Evolutionary conservation across 2,888 invertebrate genomes (phyloP).

Genomic region (Oasisia sp.): DNA sequence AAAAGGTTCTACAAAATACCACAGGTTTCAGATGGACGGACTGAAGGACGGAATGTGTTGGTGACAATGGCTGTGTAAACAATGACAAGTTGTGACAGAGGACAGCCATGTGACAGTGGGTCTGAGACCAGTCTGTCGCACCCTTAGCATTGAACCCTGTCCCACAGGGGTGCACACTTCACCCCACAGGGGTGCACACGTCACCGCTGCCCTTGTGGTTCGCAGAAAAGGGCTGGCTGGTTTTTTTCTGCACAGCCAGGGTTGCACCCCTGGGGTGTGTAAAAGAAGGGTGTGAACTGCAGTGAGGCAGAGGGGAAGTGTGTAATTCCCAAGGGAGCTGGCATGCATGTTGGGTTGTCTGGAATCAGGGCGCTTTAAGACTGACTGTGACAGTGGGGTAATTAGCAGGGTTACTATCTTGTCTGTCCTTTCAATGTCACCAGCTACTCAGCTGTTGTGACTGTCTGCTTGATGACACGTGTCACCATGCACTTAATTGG

Average conservation of each 20-base stretch:
- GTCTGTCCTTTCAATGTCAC: background rate
- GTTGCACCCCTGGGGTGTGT: constrained; percentile 5
- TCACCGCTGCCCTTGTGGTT: background rate
- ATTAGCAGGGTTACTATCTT: background rate
- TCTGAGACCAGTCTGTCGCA: background rate
- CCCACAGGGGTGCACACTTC: background rate
- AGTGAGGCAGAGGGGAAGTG: background rate
- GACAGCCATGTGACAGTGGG: background rate
- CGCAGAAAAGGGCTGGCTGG: background rate
- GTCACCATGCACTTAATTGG: background rate
- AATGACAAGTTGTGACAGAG: background rate
- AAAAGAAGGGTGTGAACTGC: constrained; percentile 12
- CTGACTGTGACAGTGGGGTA: background rate
- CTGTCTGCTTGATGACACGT: background rate
- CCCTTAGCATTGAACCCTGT: background rate
- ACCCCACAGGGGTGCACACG: background rate
- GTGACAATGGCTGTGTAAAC: constrained; percentile 4
- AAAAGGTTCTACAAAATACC: background rate
- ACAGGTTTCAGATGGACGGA: background rate
- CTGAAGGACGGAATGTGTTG: background rate
- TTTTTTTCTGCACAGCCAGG: constrained; percentile 8
- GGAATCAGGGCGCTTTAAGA: background rate
- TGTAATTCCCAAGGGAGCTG: background rate
- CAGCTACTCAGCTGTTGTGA: background rate
- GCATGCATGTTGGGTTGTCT: background rate